Evolutionary conservation across 2,888 invertebrate genomes (phyloP), one percentile per base, ranked within the genome.

Genomic region (Amaurobius ferox): DNA sequence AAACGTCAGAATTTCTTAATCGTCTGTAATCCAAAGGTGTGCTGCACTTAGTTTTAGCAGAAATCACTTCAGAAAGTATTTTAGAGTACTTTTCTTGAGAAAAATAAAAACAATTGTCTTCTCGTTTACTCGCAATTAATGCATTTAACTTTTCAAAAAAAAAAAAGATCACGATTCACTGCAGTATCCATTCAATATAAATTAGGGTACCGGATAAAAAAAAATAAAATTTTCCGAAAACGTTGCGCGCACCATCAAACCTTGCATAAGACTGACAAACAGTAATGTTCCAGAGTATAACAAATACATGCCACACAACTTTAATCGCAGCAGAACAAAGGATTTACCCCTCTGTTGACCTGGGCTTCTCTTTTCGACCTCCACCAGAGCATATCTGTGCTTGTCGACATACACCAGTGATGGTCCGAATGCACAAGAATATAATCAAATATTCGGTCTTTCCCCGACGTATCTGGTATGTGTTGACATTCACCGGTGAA

Each of bases 1-100:
- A 76, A 73, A 76, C 64, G 29, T n/a, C 76, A 76, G 66, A 76
- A 39, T 39, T 39, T 76, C 66, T 64, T 76, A 39, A 64, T 76
- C n/a, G 39, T 66, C 76, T 64, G 76, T 76, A 66, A n/a, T n/a
- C n/a, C n/a, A n/a, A n/a, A n/a, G n/a, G 66, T 48, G 76, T 64
- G 29, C 39, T 76, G 35, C 76, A 64, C 35, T 66, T 64, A 67
- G 19, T 62, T 66, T 73, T 66, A 35, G 67, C 44, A 48, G 55
- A 72, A 72, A 30, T 26, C 32, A 48, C 30, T 48, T 72, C 70
- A 70, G 39, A 70, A 70, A 26, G 40, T 64, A 64, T 64, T 64
- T 55, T 72, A 61, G 30, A 72, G 72, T 32, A 32, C 23, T 61
- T 61, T 72, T 72, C 32, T 62, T 55, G 55, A 35, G 62, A 72